Percentiles rank a stretch among this genome's conserved stretches.
phyloP scores from a whole-genome alignment of 2,113 vertebrate species.

The Chunga burmeisteri region DNA sequence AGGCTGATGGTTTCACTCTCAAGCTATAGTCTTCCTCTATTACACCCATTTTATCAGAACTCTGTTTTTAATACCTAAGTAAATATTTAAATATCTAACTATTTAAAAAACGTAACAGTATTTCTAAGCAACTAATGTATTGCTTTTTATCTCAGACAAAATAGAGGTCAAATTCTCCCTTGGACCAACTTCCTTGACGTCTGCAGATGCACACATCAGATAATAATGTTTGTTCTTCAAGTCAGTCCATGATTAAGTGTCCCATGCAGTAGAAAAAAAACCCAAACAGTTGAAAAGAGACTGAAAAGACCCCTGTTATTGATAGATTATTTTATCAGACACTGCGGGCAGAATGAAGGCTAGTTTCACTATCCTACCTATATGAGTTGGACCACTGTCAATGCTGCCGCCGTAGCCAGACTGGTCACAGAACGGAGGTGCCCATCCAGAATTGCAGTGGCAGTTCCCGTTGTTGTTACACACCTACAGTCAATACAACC shows the following conservation, averaged over 20 bases:
- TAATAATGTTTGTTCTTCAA: background rate
- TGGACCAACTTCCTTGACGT: background rate
- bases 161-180: background rate
- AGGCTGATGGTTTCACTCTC: background rate
- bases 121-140: background rate
- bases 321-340: background rate
- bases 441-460: slow-evolving; percentile 84
- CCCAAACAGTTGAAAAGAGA: background rate
- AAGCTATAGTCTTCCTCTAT: background rate
- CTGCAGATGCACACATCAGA: background rate
- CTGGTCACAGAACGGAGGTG: slow-evolving; percentile 74
- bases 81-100: background rate
- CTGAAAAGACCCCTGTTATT: background rate
- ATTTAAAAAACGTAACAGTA: background rate
- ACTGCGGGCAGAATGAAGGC: background rate
- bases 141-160: background rate
- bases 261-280: background rate
- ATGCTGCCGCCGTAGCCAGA: slow-evolving; percentile 82
- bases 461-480: slow-evolving; percentile 78
- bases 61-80: background rate
- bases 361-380: slow-evolving; percentile 60
- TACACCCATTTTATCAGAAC: background rate
- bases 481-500: slow-evolving; percentile 40
- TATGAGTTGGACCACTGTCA: slow-evolving; percentile 83
- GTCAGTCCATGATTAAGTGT: background rate